A percentile compares a stretch with the other conserved stretches of the same genome.
phyloP scores from a whole-genome alignment of 1,140 invertebrate genomes.

The Danaus melanippus region DNA sequence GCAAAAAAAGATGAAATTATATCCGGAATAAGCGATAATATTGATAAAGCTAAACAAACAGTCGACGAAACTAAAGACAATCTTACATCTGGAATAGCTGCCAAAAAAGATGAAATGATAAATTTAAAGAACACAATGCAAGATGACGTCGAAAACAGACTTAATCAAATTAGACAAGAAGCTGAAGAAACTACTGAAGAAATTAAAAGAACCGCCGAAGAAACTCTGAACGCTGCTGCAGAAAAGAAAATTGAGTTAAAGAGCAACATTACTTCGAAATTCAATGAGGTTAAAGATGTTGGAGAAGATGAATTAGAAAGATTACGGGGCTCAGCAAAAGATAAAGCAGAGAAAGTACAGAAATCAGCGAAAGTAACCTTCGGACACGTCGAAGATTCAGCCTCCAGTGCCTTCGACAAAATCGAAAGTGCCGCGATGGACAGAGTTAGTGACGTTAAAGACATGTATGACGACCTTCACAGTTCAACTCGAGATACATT shows the following conservation, averaged over 20 bases:
- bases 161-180: slow-evolving; percentile 55
- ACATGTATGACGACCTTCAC: slow-evolving; percentile 54
- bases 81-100: slow-evolving; percentile 26
- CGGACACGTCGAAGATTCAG: slow-evolving; percentile 48
- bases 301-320: slow-evolving; percentile 34
- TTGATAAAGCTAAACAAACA: slow-evolving; percentile 25
- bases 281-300: slow-evolving; percentile 34
- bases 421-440: slow-evolving; percentile 61
- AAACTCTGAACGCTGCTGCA: slow-evolving; percentile 43
- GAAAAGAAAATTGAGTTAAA: slow-evolving; percentile 45
- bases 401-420: slow-evolving; percentile 60
- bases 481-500: slow-evolving; percentile 56
- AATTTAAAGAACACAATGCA: slow-evolving; percentile 32
- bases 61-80: slow-evolving; percentile 33
- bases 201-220: slow-evolving; percentile 57
- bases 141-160: slow-evolving; percentile 39
- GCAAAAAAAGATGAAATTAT: slow-evolving; percentile 27
- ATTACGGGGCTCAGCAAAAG: slow-evolving; percentile 31
- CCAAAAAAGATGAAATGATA: slow-evolving; percentile 37
- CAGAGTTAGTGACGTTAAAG: slow-evolving; percentile 42
- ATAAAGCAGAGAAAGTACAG: slow-evolving; percentile 39
- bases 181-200: slow-evolving; percentile 54
- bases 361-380: slow-evolving; percentile 46
- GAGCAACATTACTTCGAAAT: slow-evolving; percentile 29
- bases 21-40: slow-evolving; percentile 28